A percentile compares a stretch with the other conserved stretches of the same genome.
These are phyloP conservation scores for Tupiocoris notatus DNA, from an alignment of 2,888 invertebrate species.

Conservation along the genomic window DNA sequence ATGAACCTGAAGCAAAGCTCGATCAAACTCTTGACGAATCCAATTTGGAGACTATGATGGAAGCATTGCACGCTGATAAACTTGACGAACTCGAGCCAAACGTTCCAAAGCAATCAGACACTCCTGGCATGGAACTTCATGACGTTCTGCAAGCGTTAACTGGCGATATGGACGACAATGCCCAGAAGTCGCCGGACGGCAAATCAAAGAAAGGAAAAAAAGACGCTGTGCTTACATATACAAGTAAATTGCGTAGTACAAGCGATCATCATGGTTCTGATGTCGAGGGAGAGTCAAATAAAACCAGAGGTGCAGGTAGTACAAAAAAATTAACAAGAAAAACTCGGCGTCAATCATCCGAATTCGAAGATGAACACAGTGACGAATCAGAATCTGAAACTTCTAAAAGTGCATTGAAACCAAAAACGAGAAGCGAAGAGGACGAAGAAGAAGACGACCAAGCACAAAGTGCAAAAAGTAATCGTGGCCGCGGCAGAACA, in stretches of 20 bases:
- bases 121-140: constrained; percentile 21
- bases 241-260: background rate
- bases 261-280: background rate
- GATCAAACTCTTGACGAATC: constrained; percentile 16
- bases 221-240: background rate
- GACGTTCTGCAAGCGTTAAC: constrained; percentile 31
- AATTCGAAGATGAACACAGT: background rate
- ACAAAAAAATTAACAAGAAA: background rate
- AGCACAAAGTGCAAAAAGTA: background rate
- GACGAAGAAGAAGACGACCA: background rate
- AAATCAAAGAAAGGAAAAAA: background rate
- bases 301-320: background rate
- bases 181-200: background rate
- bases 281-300: background rate
- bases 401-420: background rate
- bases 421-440: background rate
- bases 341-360: background rate
- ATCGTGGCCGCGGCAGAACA: background rate
- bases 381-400: background rate
- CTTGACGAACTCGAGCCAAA: background rate
- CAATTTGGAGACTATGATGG: constrained; percentile 36
- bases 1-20: background rate
- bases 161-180: constrained; percentile 2
- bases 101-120: constrained; percentile 12
- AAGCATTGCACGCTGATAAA: constrained; percentile 30